Base-by-base conservation (phyloP, 2,113 vertebrate species). In the Neolamprologus tretocephalus region DNA sequence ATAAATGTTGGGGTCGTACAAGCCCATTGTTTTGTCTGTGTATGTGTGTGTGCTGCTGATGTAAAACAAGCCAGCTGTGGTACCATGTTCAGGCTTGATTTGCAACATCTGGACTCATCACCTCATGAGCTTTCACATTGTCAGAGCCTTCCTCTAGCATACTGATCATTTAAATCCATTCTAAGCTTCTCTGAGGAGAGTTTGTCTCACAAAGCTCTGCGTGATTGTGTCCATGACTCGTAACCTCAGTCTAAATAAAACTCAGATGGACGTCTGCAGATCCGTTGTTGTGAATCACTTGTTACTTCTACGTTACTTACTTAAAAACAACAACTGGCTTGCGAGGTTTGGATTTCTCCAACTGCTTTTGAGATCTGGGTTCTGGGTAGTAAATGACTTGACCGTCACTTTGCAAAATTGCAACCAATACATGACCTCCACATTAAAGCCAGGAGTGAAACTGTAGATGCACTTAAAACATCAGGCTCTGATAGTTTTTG, bases 171-270 rank as follows among this genome's bases (percentile, higher is more conserved):
- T 92, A 82, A 92, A 23, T 87, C 90, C 85, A 14, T 53, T 55
- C 88, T 93, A 90, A 94, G 92, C 94, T 82, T 82, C 85, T 57
- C 85, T 88, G 87, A 92, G 91, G 85, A 82, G 92, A 89, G 83
- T 92, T 90, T 90, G 91, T 93, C 90, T 93, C 90, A 8, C 86
- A 88, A 89, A 93, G 89, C 93, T 87, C 81, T 83, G 81, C 73
- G 63, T 95, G 94, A 95, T 95, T 94, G 93, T 91, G 84, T 90
- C 87, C 91, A 88, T 81, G 89, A 90, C 89, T 81, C 42, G 9
- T 55, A 79, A 45, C 78, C 79, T 63, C 12, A 16, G 31, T 40
- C 83, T 12, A 89, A 93, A 94, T 93, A 49, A 91, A 78, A 89
- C n/a, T 93, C 94, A 95, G 91, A 93, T 94, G 93, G 86, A 35